Base-by-base conservation (phyloP, 1,140 invertebrate genomes). In the Drosophila arizonae region DNA sequence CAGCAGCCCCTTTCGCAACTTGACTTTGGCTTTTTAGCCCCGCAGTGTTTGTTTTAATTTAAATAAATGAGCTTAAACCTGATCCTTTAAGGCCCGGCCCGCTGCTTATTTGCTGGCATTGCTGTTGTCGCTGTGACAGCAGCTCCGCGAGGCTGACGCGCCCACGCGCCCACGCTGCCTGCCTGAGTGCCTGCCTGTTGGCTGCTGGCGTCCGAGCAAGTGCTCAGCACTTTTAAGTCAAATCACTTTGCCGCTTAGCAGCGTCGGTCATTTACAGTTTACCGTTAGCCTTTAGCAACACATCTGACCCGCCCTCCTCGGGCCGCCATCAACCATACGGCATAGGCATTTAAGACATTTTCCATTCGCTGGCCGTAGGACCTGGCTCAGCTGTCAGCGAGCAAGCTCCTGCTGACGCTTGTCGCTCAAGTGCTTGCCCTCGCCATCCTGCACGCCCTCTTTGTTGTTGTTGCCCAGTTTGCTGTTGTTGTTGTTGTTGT, bases 61-160 rank as follows among this genome's bases (percentile, higher is more conserved):
- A 90, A 90, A 90, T 90, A 90, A 90, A 90, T 90, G 87, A 90
- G 86, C 86, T 90, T 90, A 90, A 90, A 87, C 79, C 74, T 89
- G 80, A 88, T 85, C 85, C 80, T 81, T 84, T 85, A 88, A 88
- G 85, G 84, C 84, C 70, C 45, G 30, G 71, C 6, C 45, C 48
- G 24, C 52, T 60, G 58, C 50, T 46, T 55, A 50, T 76, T 73
- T 81, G 73, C 81, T 74, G 64, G 56, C 36, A 4, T 52, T 30
- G 28, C 55, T 51, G 43, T 66, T 62, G 65, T 15, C 36, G 54
- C 39, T 33, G 24, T 33, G 17, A 39, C 30, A 21, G 13, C 5
- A 33, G 57, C 57, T 70, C 41, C 67, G 60, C 75, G 80, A 68
- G 63, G 84, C 71, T 82, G 84, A 77, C 77, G 68, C 41, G 51